Base-by-base conservation (phyloP, 2,113 vertebrate species). In the Litocranius walleri region DNA sequence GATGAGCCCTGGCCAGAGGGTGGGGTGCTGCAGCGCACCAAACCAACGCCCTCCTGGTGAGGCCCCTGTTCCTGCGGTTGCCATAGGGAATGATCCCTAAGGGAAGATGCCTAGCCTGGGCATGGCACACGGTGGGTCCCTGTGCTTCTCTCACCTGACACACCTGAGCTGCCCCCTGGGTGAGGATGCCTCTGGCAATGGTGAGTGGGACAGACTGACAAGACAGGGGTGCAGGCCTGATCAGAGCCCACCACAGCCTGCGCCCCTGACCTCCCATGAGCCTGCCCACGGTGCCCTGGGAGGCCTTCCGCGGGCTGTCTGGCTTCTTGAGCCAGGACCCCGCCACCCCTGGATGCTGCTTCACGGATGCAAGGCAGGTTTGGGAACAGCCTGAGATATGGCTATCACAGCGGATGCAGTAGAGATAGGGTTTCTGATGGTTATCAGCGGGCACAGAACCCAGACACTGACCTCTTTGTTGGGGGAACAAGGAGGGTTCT, bases 381-480 rank as follows among this genome's bases (percentile, higher is more conserved):
- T 86, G 88, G 67, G 71, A 78, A 61, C 97, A 59, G 84, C 57
- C 98, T 97, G 94, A 25, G 94, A 94, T 97, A 82, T 82, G 81
- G 36, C 87, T 0, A 90, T 89, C 94, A 81, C 14, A 84, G 98
- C 93, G 98, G 99, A 98, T 98, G 98, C 90, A 1, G 94, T 23
- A 56, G 97, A 97, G 99, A 96, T 98, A 82, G 98, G 94, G 98
- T 99, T 99, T 99, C 99, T 2, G 98, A 99, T 99, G 99, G 98
- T 98, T 98, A 98, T 99, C 98, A 0, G 96, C 67, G 0, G 14
- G 33, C 77, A 80, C 15, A 40, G 93, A 91, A 78, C 48, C 0
- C 0, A 98, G 88, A 99, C 99, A 99, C 98, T 98, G 98, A 98
- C 99, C 99, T 98, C 99, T 99, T 99, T 99, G 99, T 99, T 98